These are phyloP conservation scores for Nyctalus aviator DNA, from an alignment of 2,797 vertebrate genomes.

Conservation along the genomic window DNA sequence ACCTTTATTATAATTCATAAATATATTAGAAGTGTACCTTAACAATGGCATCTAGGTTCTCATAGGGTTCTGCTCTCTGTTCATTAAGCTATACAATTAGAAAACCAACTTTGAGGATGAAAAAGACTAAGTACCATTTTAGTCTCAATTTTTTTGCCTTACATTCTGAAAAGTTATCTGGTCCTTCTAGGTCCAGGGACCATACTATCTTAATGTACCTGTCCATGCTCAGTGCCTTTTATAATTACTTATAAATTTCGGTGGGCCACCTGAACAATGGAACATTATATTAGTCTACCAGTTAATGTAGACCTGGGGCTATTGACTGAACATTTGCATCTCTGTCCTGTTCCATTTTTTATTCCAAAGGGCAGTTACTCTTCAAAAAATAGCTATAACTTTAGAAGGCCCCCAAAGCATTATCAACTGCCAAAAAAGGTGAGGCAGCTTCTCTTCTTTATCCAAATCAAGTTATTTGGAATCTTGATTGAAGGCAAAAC, in stretches of 20 bases:
- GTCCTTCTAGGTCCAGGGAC: background rate
- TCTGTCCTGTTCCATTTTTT: background rate
- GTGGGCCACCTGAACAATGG: background rate
- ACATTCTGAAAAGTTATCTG: background rate
- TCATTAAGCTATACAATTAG: background rate
- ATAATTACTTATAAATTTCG: background rate
- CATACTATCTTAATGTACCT: background rate
- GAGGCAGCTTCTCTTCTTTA: constrained; percentile 17
- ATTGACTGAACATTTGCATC: background rate
- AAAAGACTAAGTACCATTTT: background rate
- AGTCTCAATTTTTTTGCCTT: background rate
- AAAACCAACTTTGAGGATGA: constrained; percentile 5
- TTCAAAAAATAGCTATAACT: background rate
- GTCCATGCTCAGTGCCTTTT: background rate
- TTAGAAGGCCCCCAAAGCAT: background rate
- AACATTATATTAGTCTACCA: background rate
- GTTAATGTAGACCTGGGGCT: background rate
- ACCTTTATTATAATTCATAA: constrained; percentile 36
- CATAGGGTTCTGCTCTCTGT: background rate
- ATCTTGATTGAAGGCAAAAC: too few species aligned
- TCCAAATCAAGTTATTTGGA: background rate
- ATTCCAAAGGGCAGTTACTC: background rate
- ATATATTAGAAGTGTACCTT: background rate
- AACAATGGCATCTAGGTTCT: background rate
- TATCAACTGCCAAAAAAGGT: background rate